Evolutionary conservation across 1,140 invertebrate species (phyloP), one percentile per base, ranked within the genome.

Genomic region (Ephestia elutella): DNA sequence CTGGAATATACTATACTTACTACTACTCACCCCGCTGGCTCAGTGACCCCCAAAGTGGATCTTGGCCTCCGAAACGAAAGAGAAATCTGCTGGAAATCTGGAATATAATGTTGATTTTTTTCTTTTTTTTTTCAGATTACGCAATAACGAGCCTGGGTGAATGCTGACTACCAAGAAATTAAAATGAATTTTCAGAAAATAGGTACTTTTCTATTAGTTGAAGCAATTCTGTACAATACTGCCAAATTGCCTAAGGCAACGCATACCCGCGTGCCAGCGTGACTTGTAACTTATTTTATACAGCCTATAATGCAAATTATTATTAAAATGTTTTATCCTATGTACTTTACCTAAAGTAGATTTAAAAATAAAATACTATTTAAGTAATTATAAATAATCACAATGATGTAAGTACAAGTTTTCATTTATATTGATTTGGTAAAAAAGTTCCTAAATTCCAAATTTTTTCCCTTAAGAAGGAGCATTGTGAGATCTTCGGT

Each of bases 141-240:
- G 83, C 83, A 25, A 82, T 86, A 32, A 83, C 83, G 17, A 79
- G 80, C 58, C 64, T 83, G 18, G 83, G 83, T 18, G 83, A 82
- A 66, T 86, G 83, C 66, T 86, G 76, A 84, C 70, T 55, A 55
- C 38, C 49, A 54, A 53, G n/a, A 15, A 44, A 44, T 44, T 2
- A 4, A 15, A 15, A n/a, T 15, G 15, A 44, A 44, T 10, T 15
- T 5, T 5, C 38, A 15, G 2, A 44, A 44, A 5, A 44, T 44
- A 44, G 38, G 38, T 44, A 15, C n/a, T 44, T 13, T 17, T 13
- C 30, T 32, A 32, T 32, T 15, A n/a, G n/a, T 44, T 15, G 13
- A 44, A 17, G 38, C 13, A 44, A 44, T 15, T 44, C 4, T 44
- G 38, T 15, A 15, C 38, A 44, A 44, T 5, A 32, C 30, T 10